Conservation (phyloP, 2,113 vertebrate species). For the Thryonomys swinderianus region DNA sequence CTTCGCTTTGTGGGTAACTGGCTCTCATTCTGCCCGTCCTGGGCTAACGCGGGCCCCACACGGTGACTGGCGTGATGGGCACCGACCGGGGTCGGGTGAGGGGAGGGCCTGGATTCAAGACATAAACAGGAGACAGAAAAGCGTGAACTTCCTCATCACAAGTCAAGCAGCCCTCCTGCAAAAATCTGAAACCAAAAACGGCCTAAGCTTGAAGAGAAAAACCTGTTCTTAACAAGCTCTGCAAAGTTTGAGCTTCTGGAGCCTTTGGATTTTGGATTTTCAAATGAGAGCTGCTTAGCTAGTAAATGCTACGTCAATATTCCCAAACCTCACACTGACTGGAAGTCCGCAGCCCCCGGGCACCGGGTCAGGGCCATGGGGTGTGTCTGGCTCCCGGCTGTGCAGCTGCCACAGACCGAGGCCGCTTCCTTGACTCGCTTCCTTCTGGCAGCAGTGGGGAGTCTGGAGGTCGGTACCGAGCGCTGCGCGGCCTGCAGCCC, state of each 20-base stretch:
- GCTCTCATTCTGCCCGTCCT: no score
- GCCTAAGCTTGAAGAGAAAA: background rate
- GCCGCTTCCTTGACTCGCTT: background rate
- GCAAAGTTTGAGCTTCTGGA: background rate
- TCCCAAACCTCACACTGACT: background rate
- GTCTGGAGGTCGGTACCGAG: background rate
- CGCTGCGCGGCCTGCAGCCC: background rate
- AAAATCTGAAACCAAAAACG: background rate
- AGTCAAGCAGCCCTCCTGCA: background rate
- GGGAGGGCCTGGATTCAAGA: background rate
- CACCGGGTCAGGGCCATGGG: no score
- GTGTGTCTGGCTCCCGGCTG: background rate
- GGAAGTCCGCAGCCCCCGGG: background rate
- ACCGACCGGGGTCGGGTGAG: accelerated
- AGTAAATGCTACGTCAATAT: background rate
- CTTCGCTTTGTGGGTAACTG: background rate
- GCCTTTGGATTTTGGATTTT: background rate
- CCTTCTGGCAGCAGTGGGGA: background rate
- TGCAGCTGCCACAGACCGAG: background rate
- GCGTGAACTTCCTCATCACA: background rate
- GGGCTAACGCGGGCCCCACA: accelerated
- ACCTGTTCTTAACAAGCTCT: no score
- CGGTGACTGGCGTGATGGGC: accelerated
- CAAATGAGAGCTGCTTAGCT: background rate
- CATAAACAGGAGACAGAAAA: background rate